Conservation (phyloP, 2,888 invertebrate species). For the Calliscelio sp. region DNA sequence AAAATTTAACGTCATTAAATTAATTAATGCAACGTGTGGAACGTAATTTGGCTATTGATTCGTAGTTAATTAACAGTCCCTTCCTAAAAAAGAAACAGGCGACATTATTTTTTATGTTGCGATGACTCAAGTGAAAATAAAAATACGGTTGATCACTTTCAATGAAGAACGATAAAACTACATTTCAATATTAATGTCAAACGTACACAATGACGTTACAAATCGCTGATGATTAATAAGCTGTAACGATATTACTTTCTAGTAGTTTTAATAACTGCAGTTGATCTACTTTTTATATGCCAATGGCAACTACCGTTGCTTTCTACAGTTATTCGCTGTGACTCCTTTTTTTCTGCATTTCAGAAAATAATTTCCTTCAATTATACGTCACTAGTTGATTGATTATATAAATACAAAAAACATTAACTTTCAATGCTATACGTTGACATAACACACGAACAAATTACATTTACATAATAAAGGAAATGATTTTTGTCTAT, state of each 20-base stretch:
- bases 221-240: constrained; percentile 40
- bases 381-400: constrained; percentile 2
- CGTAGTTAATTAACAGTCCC: too few species aligned
- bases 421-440: constrained; percentile 43
- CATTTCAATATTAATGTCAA: constrained; percentile 31
- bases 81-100: too few species aligned
- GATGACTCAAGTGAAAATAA: background rate
- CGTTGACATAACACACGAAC: constrained; percentile 45
- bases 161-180: constrained; percentile 17
- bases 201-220: constrained; percentile 16
- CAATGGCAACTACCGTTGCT: constrained; percentile 61
- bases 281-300: constrained; percentile 61
- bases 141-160: constrained; percentile 49
- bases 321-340: constrained; percentile 67
- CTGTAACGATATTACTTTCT: constrained; percentile 62
- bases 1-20: too few species aligned
- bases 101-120: too few species aligned
- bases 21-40: too few species aligned
- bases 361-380: constrained; percentile 35
- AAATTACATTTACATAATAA: constrained; percentile 46
- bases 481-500: constrained; percentile 12
- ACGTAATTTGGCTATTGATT: too few species aligned
- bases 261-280: constrained; percentile 47
- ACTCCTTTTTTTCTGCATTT: constrained; percentile 32
- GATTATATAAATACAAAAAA: constrained; percentile 49